Base-by-base conservation (phyloP, 2,888 invertebrate species). In the Fragum whitleyi region DNA sequence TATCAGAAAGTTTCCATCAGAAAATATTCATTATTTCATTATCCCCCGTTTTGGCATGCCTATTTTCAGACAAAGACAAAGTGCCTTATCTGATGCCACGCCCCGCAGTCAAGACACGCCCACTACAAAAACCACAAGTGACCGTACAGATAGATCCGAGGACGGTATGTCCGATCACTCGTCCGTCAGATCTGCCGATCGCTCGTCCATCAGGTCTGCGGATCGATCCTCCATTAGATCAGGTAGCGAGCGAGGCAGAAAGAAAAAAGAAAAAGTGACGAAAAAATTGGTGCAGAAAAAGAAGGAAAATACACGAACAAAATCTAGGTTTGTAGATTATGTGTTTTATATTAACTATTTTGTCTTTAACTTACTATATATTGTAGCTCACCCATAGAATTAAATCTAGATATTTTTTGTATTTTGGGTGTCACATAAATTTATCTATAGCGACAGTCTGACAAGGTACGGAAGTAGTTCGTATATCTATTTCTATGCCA, bases 251-350 rank as follows among this genome's bases (percentile, higher is more conserved):
- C 53, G 68, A 53, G 39, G 78, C 26, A 62, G 78, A 29, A 77
- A 73, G 42, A 81, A 76, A 61, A 76, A 81, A 68, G 69, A 81
- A 62, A 81, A 77, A 68, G 26, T 75, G 14, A 78, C 75, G 16
- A 67, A 74, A 47, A 81, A 78, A 67, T 42, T 81, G 28, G 61
- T 16, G 29, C 32, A 74, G 5, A 62, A 74, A 32, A 7, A 39
- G 23, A 21, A 61, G n/a, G 72, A 69, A 72, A 39, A 75, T 14
- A 57, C 65, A 61, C 29, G 32, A 28, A 29, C 21, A 21, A 62
- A 6, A 29, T 62, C 29, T 32, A 32, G 29, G 62, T 62, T 5
- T 9, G 47, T 47, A 19, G n/a, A 19, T 6, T 14, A 39, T 39
- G 39, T 39, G 14, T 39, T 39, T n/a, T n/a, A n/a, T n/a, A n/a